Evolutionary conservation across 2,113 vertebrate genomes (phyloP).

Genomic region (Rhinoderma darwinii): DNA sequence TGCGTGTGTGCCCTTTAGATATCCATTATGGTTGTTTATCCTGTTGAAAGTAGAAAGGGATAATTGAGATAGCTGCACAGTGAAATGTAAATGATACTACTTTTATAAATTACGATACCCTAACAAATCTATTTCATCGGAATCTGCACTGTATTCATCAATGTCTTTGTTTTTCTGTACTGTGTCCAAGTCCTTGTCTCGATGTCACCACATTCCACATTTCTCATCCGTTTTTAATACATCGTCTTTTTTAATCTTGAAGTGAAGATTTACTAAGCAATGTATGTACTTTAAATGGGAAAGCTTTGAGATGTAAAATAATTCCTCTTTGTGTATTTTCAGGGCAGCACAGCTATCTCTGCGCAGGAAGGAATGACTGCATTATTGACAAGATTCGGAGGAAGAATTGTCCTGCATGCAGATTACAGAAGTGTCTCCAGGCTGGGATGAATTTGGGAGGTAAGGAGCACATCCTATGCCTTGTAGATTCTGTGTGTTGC

Average conservation of each 20-base stretch:
- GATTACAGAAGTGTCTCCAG: conserved; percentile 98
- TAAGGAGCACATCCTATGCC: conserved; percentile 66
- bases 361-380: conserved; percentile 97
- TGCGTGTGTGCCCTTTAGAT: neutral
- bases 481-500: neutral
- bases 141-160: conserved; percentile 34
- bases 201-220: conserved; percentile 13
- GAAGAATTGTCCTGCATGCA: conserved; percentile 99
- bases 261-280: conserved; percentile 28
- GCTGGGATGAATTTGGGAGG: conserved; percentile 99
- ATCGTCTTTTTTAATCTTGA: conserved; percentile 42
- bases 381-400: conserved; percentile 99
- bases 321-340: conserved; percentile 66
- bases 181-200: conserved; percentile 30
- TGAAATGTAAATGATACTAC: conserved; percentile 21
- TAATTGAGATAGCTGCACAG: neutral
- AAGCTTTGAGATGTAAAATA: conserved; percentile 30
- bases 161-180: conserved; percentile 37
- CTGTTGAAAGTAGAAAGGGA: neutral
- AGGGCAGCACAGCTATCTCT: conserved; percentile 99
- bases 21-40: neutral
- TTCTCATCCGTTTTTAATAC: conserved; percentile 41
- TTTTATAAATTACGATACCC: neutral
- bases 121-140: conserved; percentile 7
- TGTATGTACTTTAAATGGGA: conserved; percentile 6